These are phyloP conservation scores for Drosophila aff. DNA, from an alignment of 1,140 invertebrate genomes.

Conservation along the genomic window DNA sequence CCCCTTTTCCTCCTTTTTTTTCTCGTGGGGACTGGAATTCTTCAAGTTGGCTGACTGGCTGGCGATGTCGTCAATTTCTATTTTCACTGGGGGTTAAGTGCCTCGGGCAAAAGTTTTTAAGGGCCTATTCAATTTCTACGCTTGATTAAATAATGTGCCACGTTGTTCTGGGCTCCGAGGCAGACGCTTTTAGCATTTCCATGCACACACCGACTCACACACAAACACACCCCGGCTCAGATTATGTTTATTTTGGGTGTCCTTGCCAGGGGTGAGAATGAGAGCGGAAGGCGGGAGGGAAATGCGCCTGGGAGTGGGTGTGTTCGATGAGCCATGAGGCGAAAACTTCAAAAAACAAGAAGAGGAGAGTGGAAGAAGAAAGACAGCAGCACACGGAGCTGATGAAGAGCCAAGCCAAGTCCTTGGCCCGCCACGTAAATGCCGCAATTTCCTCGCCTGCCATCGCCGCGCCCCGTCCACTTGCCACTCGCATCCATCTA, in stretches of 20 bases:
- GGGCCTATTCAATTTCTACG: constrained; percentile 83
- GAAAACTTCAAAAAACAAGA: constrained; percentile 70
- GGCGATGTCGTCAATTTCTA: constrained; percentile 77
- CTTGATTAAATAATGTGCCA: constrained; percentile 83
- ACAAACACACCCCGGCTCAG: constrained; percentile 57
- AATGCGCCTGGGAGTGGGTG: background rate
- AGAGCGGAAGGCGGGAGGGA: background rate
- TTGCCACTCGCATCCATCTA: constrained; percentile 42
- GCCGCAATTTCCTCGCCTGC: constrained; percentile 46
- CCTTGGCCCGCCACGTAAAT: constrained; percentile 58
- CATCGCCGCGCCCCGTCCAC: constrained; percentile 3
- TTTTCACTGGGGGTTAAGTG: constrained; percentile 81
- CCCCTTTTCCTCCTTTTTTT: constrained; percentile 11
- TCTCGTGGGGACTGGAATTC: constrained; percentile 31
- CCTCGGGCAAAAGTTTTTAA: constrained; percentile 80
- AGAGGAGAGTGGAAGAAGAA: constrained; percentile 27
- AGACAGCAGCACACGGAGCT: constrained; percentile 21
- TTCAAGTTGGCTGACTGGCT: constrained; percentile 36
- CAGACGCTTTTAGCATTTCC: constrained; percentile 77
- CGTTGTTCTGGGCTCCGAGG: constrained; percentile 56
- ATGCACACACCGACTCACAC: constrained; percentile 46
- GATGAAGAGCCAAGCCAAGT: constrained; percentile 33
- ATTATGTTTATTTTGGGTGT: constrained; percentile 81
- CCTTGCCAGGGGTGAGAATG: constrained; percentile 36
- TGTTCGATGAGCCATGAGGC: constrained; percentile 77